phyloP scores from a whole-genome alignment of 92 coral and sea anemone genomes.

The Epizoanthus rinbou region DNA sequence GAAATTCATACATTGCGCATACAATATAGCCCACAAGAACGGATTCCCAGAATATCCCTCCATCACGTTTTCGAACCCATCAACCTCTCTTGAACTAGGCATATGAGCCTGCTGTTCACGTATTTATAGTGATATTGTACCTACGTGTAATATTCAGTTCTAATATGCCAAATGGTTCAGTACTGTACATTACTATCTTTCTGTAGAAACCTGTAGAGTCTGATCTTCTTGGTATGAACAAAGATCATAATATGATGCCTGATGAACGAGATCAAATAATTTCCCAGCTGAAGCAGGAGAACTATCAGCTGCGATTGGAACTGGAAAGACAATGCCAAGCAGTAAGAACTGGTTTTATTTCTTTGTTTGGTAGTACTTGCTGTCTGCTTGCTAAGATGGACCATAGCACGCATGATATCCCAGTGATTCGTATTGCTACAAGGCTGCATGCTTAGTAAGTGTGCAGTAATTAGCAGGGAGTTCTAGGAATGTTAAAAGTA shows the following conservation, averaged over 20 bases:
- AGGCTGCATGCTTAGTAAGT: no score
- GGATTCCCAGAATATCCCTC: no score
- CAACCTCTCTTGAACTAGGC: no score
- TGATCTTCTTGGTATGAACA: constrained; percentile 50
- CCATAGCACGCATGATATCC: no score
- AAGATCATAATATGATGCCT: constrained; percentile 48
- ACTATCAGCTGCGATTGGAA: constrained; percentile 69
- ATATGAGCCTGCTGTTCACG: background rate
- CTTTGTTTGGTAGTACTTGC: background rate
- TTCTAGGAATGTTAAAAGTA: no score
- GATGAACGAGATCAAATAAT: constrained; percentile 76
- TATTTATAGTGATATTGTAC: no score
- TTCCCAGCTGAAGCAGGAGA: constrained; percentile 76
- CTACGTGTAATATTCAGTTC: background rate
- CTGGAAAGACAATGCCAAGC: constrained; percentile 60
- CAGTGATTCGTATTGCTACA: no score
- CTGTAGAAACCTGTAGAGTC: constrained; percentile 28
- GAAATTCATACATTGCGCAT: no score
- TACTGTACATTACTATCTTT: background rate
- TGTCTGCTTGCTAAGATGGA: background rate
- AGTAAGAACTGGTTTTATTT: constrained; percentile 44
- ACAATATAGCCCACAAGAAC: no score
- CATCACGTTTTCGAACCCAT: no score
- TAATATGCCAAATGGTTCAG: background rate
- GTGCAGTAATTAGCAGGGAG: no score